Conservation (phyloP, 2,113 vertebrate genomes). For the Stigmatopora nigra region DNA sequence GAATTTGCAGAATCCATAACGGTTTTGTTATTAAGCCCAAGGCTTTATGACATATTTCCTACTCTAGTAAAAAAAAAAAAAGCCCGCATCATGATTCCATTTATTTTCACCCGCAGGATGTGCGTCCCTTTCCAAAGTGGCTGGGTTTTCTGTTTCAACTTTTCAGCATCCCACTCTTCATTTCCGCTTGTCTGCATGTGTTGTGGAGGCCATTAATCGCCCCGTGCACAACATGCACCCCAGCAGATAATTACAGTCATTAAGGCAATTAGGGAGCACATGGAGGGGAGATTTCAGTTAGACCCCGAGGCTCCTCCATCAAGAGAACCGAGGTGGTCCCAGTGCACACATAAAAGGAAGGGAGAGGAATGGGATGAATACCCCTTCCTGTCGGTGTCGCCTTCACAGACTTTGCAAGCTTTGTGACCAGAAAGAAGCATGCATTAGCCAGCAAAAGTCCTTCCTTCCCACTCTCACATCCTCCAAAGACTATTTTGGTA, state of each 20-base stretch:
- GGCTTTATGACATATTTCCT: neutral
- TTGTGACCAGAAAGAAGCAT: constrained; percentile 30
- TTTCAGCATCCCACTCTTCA: constrained; percentile 22
- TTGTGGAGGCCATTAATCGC: constrained; percentile 71
- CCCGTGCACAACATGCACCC: constrained; percentile 65
- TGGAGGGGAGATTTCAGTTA: constrained; percentile 60
- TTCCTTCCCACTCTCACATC: constrained; percentile 32
- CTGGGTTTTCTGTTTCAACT: constrained; percentile 27
- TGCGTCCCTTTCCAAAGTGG: constrained; percentile 45
- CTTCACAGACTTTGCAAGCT: constrained; percentile 50
- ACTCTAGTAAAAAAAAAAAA: neutral
- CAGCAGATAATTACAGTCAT: constrained; percentile 76
- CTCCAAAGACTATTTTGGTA: constrained; percentile 33
- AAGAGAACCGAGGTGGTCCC: constrained; percentile 58
- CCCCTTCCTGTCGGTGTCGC: constrained; percentile 67
- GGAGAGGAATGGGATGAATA: constrained; percentile 63
- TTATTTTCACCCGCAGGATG: constrained; percentile 40
- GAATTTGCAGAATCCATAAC: too few relatives aligned
- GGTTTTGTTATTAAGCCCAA: neutral
- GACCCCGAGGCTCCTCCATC: constrained; percentile 61
- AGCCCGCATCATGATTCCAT: constrained; percentile 2
- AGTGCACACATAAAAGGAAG: constrained; percentile 54
- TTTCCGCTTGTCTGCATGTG: constrained; percentile 68
- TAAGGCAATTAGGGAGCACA: constrained; percentile 74
- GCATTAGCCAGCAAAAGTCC: constrained; percentile 37